Conservation (phyloP, 1,140 invertebrate species). For the Euwallacea similis region DNA sequence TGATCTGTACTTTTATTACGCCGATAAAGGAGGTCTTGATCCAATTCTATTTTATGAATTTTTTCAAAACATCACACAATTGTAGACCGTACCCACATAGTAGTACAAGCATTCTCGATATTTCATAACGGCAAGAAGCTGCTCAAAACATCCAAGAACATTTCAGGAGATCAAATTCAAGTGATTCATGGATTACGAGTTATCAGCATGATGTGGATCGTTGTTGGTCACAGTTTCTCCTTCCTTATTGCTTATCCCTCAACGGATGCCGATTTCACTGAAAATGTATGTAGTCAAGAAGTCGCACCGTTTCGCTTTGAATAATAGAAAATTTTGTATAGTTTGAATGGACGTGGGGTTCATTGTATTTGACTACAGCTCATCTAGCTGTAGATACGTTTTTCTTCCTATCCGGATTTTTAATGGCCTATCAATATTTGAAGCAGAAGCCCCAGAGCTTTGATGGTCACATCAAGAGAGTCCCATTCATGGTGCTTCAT, state of each 20-base stretch:
- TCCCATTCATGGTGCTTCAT: conserved; percentile 44
- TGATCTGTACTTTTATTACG: conserved; percentile 29
- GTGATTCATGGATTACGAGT: conserved; percentile 49
- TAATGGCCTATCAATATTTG: conserved; percentile 43
- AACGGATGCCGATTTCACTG: not conserved
- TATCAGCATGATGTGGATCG: conserved; percentile 50
- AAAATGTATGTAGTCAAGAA: not conserved
- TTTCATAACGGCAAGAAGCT: conserved; percentile 41
- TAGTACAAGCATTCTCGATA: conserved; percentile 42
- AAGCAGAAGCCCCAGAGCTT: conserved; percentile 34
- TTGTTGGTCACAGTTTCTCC: conserved; percentile 39
- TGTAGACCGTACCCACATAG: not conserved
- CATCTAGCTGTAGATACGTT: conserved; percentile 46
- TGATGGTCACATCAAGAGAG: conserved; percentile 25
- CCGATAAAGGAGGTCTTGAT: not conserved
- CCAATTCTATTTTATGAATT: not conserved
- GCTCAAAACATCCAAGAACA: conserved; percentile 17
- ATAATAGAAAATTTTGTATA: conserved; percentile 18
- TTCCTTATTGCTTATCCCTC: not conserved
- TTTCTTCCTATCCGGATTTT: conserved; percentile 45
- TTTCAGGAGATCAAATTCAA: conserved; percentile 40
- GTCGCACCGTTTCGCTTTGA: not conserved
- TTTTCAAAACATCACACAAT: not conserved
- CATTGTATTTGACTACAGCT: conserved; percentile 37
- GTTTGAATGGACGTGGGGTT: conserved; percentile 23